Percentiles rank a stretch among this genome's conserved stretches.
phyloP scores from a whole-genome alignment of 2,888 invertebrate species.

The Ariolimax columbianus region DNA sequence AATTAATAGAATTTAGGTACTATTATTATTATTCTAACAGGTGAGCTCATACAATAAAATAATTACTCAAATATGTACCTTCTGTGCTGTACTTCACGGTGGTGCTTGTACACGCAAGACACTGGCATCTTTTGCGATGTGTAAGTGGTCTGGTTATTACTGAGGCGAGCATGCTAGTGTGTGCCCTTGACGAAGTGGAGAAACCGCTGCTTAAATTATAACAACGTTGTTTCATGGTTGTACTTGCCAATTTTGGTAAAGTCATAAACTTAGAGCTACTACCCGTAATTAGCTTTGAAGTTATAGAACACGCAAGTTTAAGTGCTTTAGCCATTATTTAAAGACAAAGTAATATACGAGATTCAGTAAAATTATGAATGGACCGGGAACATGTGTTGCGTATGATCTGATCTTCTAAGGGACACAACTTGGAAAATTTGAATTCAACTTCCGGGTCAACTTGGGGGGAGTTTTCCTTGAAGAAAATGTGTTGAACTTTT shows the following conservation, averaged over 20 bases:
- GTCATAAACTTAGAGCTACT: background rate
- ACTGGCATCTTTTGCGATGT: background rate
- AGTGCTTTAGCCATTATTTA: conserved; percentile 44
- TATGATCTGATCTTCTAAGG: background rate
- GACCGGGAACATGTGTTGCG: background rate
- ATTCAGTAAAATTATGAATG: background rate
- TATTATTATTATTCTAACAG: too few relatives aligned
- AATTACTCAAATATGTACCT: conserved; percentile 14
- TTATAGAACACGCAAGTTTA: conserved; percentile 1
- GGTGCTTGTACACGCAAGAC: conserved; percentile 6
- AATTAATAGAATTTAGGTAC: too few relatives aligned
- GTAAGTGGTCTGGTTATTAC: background rate
- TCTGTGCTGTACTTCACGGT: conserved; percentile 35
- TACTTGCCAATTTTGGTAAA: background rate
- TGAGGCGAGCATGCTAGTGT: conserved; percentile 24
- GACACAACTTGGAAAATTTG: background rate
- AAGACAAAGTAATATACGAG: background rate
- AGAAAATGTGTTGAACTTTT: background rate
- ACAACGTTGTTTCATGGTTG: background rate
- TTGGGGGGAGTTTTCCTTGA: background rate
- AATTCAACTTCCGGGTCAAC: background rate
- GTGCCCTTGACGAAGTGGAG: conserved; percentile 38
- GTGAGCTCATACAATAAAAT: background rate
- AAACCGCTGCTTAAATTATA: background rate
- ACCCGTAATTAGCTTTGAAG: conserved; percentile 33